A percentile compares a stretch with the other conserved stretches of the same genome.
These are phyloP conservation scores for Merodon equestris DNA, from an alignment of 2,888 invertebrate genomes.

Conservation along the genomic window DNA sequence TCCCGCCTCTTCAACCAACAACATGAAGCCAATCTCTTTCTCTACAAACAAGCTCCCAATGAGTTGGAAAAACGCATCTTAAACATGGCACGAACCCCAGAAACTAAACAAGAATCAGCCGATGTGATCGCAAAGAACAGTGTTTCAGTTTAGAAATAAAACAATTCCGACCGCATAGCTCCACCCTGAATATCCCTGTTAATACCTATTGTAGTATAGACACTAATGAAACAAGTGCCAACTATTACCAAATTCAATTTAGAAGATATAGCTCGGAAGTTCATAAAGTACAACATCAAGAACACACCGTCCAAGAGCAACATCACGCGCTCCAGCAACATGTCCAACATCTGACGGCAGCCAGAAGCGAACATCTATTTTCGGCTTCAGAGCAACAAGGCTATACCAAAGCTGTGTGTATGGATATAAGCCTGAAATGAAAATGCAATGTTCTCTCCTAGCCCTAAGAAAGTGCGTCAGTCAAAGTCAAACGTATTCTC, in stretches of 20 bases:
- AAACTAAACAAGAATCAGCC: constrained; percentile 51
- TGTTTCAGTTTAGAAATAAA: constrained; percentile 11
- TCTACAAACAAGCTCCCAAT: constrained; percentile 72
- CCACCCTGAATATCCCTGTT: constrained; percentile 6
- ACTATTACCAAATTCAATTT: constrained; percentile 76
- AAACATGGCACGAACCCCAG: constrained; percentile 71
- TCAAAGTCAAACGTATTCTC: no score
- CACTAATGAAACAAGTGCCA: constrained; percentile 73
- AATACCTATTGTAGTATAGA: constrained; percentile 77
- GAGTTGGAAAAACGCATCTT: constrained; percentile 77
- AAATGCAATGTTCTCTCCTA: no score
- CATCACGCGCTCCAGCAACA: constrained; percentile 73
- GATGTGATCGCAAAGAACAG: constrained; percentile 34
- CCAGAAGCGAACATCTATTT: constrained; percentile 74
- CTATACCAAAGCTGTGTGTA: no score
- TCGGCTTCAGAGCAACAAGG: no score
- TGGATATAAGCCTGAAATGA: no score
- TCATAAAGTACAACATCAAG: constrained; percentile 73
- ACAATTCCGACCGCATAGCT: constrained; percentile 42
- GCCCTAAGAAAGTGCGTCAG: no score
- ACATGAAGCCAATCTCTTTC: constrained; percentile 71
- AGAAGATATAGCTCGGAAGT: constrained; percentile 73
- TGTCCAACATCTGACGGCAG: constrained; percentile 73
- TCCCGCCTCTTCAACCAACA: constrained; percentile 75
- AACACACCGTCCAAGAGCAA: constrained; percentile 68